phyloP scores from a whole-genome alignment of 1,140 invertebrate species.

The Drosophila serrata region DNA sequence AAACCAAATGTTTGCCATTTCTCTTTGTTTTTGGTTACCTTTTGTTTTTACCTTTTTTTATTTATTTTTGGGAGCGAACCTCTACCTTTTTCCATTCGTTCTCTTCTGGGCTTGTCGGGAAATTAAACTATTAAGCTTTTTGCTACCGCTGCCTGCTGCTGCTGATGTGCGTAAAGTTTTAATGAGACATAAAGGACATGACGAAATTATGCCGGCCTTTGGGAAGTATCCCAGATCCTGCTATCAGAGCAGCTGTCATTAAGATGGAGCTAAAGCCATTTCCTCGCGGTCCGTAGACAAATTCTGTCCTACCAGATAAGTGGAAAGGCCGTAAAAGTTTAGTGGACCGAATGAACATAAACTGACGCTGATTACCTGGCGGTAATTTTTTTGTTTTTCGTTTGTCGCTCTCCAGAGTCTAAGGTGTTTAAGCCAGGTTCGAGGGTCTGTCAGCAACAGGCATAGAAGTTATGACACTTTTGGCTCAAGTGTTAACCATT shows the following conservation, averaged over 20 bases:
- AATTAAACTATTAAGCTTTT: conserved; percentile 77
- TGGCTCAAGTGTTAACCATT: conserved; percentile 52
- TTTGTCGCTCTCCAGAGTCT: conserved; percentile 11
- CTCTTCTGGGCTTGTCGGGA: conserved; percentile 44
- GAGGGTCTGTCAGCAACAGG: conserved; percentile 72
- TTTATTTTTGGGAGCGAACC: conserved; percentile 29
- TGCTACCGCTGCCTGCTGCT: conserved; percentile 6
- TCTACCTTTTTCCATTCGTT: conserved; percentile 19
- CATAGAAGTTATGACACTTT: conserved; percentile 47
- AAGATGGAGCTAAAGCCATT: conserved; percentile 51
- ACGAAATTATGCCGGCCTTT: conserved; percentile 49
- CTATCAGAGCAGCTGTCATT: conserved; percentile 56
- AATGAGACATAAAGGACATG: conserved; percentile 71
- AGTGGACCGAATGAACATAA: conserved; percentile 74
- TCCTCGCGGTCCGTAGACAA: conserved; percentile 38
- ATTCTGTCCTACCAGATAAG: conserved; percentile 55
- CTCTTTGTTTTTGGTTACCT: conserved; percentile 54
- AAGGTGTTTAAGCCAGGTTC: conserved; percentile 40
- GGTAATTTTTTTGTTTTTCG: conserved; percentile 41
- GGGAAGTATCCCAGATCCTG: conserved; percentile 14
- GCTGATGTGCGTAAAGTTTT: conserved; percentile 65
- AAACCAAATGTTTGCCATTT: conserved; percentile 60
- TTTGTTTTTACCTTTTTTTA: conserved; percentile 40
- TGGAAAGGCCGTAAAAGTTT: conserved; percentile 70
- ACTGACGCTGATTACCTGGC: conserved; percentile 70